Evolutionary conservation across 2,113 vertebrate species (phyloP).

Genomic region (Malurus melanocephalus): DNA sequence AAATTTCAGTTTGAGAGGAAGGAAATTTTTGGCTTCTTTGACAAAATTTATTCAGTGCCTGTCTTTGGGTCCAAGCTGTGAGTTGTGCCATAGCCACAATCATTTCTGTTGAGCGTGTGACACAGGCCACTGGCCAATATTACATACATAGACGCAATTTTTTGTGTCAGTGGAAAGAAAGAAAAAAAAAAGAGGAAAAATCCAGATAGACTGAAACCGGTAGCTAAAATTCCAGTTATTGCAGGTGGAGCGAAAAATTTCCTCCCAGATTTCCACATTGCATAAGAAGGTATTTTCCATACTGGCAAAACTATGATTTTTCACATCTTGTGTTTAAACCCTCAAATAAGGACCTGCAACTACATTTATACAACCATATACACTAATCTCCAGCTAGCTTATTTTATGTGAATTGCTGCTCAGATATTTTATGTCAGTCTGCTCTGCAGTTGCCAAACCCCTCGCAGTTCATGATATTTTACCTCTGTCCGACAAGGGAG

Average conservation of each 20-base stretch:
- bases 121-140: not conserved
- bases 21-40: not conserved
- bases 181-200: not conserved
- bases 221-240: not conserved
- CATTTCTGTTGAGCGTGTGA: not conserved
- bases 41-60: not conserved
- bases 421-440: conserved; percentile 3
- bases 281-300: conserved; percentile 21
- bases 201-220: not conserved
- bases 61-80: not conserved
- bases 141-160: not conserved
- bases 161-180: not conserved
- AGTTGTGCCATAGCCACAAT: not conserved
- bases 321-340: not conserved
- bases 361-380: not conserved
- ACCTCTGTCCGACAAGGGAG: not conserved
- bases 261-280: not conserved
- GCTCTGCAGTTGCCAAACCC: not conserved
- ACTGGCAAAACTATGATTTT: conserved; percentile 17
- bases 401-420: not conserved
- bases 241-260: not conserved
- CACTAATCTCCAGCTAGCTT: not conserved
- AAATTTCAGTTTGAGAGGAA: not conserved
- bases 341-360: not conserved
- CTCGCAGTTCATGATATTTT: not conserved